Evolutionary conservation across 2,113 vertebrate genomes (phyloP).

Genomic region (Thunnus maccoyii): DNA sequence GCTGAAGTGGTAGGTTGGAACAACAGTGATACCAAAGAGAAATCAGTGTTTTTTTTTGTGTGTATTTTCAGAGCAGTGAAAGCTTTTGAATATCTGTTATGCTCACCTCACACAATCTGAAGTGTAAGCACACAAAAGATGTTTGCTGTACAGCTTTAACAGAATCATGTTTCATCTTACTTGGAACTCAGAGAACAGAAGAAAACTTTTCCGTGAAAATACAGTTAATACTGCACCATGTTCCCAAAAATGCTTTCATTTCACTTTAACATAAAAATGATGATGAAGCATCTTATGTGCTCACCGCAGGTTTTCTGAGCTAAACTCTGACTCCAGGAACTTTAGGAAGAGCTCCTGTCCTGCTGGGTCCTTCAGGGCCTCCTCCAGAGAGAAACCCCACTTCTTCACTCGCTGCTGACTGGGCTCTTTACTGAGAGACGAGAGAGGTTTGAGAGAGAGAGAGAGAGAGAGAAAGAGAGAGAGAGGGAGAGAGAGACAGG

Average conservation of each 20-base stretch:
- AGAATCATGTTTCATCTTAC: neutral
- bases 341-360: constrained; percentile 97
- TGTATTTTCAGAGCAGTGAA: constrained; percentile 35
- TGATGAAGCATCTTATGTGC: neutral
- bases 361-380: constrained; percentile 94
- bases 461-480: neutral
- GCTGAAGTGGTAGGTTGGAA: constrained; percentile 35
- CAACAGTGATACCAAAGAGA: constrained; percentile 19
- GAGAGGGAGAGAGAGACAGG: neutral
- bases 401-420: constrained; percentile 96
- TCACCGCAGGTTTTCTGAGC: constrained; percentile 98
- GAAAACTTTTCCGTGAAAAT: neutral
- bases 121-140: neutral
- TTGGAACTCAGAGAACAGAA: too few relatives aligned
- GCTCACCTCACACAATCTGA: neutral
- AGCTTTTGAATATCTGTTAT: constrained; percentile 17
- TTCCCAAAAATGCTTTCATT: too few relatives aligned
- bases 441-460: neutral
- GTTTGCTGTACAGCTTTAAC: neutral
- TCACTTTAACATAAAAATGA: neutral
- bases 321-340: constrained; percentile 98
- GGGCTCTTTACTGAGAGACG: constrained; percentile 92
- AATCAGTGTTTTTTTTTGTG: constrained; percentile 16
- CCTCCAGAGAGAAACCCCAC: constrained; percentile 98
- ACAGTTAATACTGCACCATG: too few relatives aligned